Base-by-base conservation (phyloP, 2,113 vertebrate species). In the Tyrannus savana region DNA sequence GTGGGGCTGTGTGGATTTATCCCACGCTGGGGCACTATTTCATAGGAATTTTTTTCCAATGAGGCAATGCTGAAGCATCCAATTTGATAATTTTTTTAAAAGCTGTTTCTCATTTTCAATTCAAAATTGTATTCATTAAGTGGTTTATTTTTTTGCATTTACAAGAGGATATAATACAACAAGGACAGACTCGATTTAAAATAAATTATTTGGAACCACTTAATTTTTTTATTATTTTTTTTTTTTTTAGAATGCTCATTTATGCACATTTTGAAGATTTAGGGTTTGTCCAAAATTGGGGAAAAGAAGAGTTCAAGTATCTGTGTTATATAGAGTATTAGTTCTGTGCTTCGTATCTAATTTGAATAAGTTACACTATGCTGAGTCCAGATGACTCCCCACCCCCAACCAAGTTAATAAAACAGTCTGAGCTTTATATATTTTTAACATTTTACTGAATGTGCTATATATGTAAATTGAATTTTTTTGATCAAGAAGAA, bases 11-110 rank as follows among this genome's bases (percentile, higher is more conserved):
- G 15, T 14, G 49, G 37, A 50, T 42, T 39, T 86, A 5, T 55
- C 6, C 2, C 15, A 6, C 6, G 7, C 2, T 44, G n/a, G 9
- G 19, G 12, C 5, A 2, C 10, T 52, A 1, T 42, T 85, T 83
- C 35, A 64, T 33, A 76, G 21, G 7, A 7, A 59, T 7, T 2
- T 10, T 80, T 91, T 44, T 71, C 27, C 19, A 27, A 0, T 37
- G 28, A 56, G 21, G 9, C 11, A 66, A 10, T 53, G 31, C 14
- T 59, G 35, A 81, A 92, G 59, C 30, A 50, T 59, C 28, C 15
- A 8, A 42, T 28, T 35, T 39, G 17, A 6, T 41, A 2, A 21
- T n/a, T 41, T 35, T 35, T 67, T 23, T 2, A 7, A 37, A 23
- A 10, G 37, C 1, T 7, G 1, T n/a, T 82, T 68, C 47, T 44